Evolutionary conservation across 2,797 vertebrate species (phyloP).

Genomic region (Malurus leucopterus): DNA sequence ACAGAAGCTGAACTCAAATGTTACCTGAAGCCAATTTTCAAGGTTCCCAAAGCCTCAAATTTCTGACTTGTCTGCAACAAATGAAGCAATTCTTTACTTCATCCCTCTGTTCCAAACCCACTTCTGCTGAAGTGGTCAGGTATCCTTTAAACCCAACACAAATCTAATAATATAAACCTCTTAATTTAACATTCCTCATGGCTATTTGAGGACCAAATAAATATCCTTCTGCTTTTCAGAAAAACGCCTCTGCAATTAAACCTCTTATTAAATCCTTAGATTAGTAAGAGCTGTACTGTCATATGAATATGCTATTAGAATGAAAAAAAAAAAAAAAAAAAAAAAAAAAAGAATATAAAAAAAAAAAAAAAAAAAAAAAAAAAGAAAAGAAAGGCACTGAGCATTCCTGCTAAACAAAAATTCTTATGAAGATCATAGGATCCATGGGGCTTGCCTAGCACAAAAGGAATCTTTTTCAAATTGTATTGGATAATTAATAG

Average conservation of each 20-base stretch:
- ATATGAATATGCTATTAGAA: conserved; percentile 17
- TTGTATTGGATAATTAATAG: neutral
- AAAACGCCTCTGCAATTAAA: conserved; percentile 9
- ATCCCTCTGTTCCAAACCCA: neutral
- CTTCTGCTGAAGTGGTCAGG: neutral
- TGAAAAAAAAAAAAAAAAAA: neutral
- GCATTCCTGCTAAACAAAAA: neutral
- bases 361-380: neutral
- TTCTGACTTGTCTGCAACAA: neutral
- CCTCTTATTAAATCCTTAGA: conserved; percentile 24
- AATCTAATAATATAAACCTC: neutral
- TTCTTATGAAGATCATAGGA: neutral
- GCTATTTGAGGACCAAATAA: conserved; percentile 4
- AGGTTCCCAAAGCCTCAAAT: neutral
- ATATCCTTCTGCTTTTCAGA: conserved; percentile 16
- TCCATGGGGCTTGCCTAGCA: neutral
- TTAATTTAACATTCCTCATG: neutral
- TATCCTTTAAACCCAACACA: neutral
- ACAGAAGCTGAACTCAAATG: neutral
- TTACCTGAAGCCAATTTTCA: neutral
- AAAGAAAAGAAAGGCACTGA: neutral
- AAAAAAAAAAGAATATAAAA: no score
- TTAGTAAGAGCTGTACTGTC: conserved; percentile 6
- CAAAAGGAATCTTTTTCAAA: neutral
- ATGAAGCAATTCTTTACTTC: neutral